Percentiles rank a stretch among this genome's conserved stretches.
phyloP scores from a whole-genome alignment of 2,888 invertebrate species.

The Lacanobia oleracea region DNA sequence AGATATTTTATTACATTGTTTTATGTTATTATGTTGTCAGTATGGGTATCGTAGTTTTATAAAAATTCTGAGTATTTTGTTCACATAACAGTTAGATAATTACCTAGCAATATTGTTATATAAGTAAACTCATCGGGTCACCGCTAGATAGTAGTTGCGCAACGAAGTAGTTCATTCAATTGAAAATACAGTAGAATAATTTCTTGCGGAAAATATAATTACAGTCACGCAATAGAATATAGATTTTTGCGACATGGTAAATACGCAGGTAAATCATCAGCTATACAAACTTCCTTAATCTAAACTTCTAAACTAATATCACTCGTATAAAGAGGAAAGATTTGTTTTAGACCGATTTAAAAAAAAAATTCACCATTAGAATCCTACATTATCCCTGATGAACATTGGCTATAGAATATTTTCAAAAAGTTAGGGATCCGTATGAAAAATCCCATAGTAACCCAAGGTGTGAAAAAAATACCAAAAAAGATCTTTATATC shows the following conservation, averaged over 20 bases:
- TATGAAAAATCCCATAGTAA: no score
- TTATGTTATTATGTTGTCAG: neutral
- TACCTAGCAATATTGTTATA: conserved; percentile 30
- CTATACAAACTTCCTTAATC: neutral
- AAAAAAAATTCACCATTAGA: no score
- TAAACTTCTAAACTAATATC: no score
- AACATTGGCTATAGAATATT: no score
- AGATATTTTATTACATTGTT: neutral
- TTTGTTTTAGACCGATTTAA: no score
- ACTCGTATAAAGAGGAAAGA: no score
- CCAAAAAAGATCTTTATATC: no score
- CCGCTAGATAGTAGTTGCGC: conserved; percentile 50
- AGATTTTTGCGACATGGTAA: neutral
- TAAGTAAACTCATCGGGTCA: conserved; percentile 52
- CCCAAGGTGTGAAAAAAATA: no score
- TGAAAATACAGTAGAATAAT: conserved; percentile 29
- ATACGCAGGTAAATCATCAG: conserved; percentile 17
- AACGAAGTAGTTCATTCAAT: conserved; percentile 32
- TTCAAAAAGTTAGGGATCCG: no score
- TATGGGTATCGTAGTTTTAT: neutral
- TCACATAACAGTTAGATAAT: conserved; percentile 14
- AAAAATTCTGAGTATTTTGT: neutral
- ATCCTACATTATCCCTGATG: no score
- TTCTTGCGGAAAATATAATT: conserved; percentile 24
- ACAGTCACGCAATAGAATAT: neutral